A percentile compares a stretch with the other conserved stretches of the same genome.
These are phyloP conservation scores for Papilio gigon DNA, from an alignment of 2,888 invertebrate genomes.

Conservation along the genomic window DNA sequence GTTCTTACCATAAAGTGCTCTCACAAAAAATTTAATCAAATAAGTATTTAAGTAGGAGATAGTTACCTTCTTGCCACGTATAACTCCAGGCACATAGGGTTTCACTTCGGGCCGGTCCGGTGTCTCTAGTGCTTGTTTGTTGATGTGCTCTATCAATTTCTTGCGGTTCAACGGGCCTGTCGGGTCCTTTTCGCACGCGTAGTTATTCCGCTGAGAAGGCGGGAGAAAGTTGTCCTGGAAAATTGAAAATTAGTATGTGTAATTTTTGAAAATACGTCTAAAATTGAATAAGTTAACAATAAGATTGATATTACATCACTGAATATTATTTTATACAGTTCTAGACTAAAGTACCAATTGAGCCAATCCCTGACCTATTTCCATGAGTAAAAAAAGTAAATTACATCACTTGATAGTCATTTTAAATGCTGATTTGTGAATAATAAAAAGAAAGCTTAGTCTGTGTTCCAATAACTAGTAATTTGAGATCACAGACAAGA, in stretches of 20 bases:
- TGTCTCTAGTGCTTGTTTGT: slow-evolving; percentile 98
- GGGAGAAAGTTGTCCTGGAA: slow-evolving; percentile 97
- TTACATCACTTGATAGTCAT: neutral
- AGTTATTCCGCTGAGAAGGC: slow-evolving; percentile 96
- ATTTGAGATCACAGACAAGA: too few species aligned
- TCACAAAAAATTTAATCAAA: neutral
- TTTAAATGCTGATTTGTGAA: neutral
- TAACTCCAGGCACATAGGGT: slow-evolving; percentile 94
- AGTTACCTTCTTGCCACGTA: slow-evolving; percentile 94
- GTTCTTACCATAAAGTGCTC: neutral
- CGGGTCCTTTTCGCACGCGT: slow-evolving; percentile 96
- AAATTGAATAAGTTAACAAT: neutral
- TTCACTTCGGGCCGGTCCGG: slow-evolving; percentile 98
- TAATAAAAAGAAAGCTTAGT: neutral
- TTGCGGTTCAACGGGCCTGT: slow-evolving; percentile 98
- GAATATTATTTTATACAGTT: too few species aligned
- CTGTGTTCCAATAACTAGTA: too few species aligned
- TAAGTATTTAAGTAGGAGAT: neutral
- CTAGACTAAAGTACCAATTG: too few species aligned
- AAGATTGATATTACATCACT: too few species aligned
- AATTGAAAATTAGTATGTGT: slow-evolving; percentile 5
- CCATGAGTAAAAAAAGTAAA: neutral
- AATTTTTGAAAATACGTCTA: too few species aligned
- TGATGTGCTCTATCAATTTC: slow-evolving; percentile 97
- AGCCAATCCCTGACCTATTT: neutral